Conservation (phyloP, 1,140 invertebrate genomes). For the Formica selysi region DNA sequence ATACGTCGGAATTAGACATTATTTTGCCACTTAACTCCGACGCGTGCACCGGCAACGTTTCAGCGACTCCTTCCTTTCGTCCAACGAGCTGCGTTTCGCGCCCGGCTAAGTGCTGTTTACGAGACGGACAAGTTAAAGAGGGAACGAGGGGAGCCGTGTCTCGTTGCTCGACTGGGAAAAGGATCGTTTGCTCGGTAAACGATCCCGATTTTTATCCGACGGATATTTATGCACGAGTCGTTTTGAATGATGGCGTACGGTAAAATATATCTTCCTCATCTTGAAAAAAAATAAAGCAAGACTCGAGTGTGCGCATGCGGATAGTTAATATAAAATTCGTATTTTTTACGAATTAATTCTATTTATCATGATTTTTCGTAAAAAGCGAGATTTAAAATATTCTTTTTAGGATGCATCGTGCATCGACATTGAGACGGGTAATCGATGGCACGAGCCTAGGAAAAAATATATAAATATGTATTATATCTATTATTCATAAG, state of each 20-base stretch:
- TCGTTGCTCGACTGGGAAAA: conserved; percentile 14
- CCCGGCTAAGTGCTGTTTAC: conserved; percentile 57
- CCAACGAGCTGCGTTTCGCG: conserved; percentile 50
- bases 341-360: background rate
- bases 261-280: background rate
- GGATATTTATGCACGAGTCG: background rate
- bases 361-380: background rate
- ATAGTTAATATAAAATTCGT: background rate
- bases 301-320: background rate
- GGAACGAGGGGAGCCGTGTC: conserved; percentile 29
- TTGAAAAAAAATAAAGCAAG: background rate
- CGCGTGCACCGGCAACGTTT: conserved; percentile 53
- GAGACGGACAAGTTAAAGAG: conserved; percentile 48
- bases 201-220: conserved; percentile 29
- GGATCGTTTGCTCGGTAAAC: conserved; percentile 27
- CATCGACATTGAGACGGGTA: background rate
- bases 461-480: conserved; percentile 36
- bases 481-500: conserved; percentile 5
- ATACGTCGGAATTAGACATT: conserved; percentile 55
- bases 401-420: background rate
- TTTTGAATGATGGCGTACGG: background rate
- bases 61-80: conserved; percentile 42
- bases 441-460: background rate
- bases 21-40: conserved; percentile 54
- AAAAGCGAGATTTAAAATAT: background rate